phyloP scores from a whole-genome alignment of 2,113 vertebrate species.

The Nycticryphes semicollaris region DNA sequence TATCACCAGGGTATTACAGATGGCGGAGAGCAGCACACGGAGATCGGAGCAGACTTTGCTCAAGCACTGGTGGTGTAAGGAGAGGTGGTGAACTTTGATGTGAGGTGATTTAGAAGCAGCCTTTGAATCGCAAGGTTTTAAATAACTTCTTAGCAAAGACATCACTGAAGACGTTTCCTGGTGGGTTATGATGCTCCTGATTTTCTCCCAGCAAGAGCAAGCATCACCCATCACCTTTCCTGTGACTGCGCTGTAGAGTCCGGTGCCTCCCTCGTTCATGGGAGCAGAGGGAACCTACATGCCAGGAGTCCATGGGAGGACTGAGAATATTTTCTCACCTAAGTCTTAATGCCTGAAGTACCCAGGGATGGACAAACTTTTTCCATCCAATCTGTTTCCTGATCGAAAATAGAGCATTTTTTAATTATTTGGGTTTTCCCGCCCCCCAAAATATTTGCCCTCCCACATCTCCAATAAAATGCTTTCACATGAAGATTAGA shows the following conservation, averaged over 20 bases:
- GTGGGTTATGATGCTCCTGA: background rate
- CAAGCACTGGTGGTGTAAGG: background rate
- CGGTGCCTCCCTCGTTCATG: background rate
- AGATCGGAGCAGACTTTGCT: background rate
- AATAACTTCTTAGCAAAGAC: background rate
- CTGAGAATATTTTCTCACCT: background rate
- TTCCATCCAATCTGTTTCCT: background rate
- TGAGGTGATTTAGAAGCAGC: background rate
- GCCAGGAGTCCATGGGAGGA: no score
- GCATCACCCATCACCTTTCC: background rate
- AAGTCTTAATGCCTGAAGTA: background rate
- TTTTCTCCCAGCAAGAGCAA: background rate
- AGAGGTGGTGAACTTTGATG: background rate
- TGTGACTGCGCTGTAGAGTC: background rate
- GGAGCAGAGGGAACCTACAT: no score
- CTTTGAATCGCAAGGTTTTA: background rate
- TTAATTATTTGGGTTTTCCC: background rate
- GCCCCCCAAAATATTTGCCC: background rate
- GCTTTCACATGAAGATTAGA: background rate
- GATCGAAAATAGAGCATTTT: background rate
- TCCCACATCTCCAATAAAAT: background rate
- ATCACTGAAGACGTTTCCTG: background rate
- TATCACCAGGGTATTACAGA: background rate
- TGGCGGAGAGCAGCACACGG: fast-evolving
- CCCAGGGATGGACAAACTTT: background rate